Evolutionary conservation across 2,797 vertebrate species (phyloP).

Genomic region (Apogon hyalosoma): DNA sequence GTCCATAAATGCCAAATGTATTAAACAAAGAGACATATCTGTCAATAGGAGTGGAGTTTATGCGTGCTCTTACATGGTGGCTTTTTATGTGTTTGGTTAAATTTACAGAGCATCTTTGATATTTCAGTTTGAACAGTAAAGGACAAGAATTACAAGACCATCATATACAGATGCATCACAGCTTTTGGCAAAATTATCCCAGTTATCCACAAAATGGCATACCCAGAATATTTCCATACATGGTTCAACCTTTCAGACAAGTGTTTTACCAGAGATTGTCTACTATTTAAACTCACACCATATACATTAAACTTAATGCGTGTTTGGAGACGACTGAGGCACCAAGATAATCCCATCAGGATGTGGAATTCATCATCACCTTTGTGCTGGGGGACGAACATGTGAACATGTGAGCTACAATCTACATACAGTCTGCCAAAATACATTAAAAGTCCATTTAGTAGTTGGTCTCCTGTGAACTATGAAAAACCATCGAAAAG

Average conservation of each 20-base stretch:
- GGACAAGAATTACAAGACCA: slow-evolving; percentile 8
- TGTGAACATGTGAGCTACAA: slow-evolving; percentile 14
- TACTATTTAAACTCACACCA: slow-evolving; percentile 8
- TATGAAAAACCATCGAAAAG: slow-evolving; percentile 1
- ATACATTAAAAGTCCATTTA: slow-evolving; percentile 10
- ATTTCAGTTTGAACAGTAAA: neutral
- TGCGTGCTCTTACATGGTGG: too few relatives aligned
- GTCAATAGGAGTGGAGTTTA: too few relatives aligned
- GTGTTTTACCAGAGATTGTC: neutral
- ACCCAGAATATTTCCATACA: neutral
- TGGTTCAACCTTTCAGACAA: slow-evolving; percentile 3
- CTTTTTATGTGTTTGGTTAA: too few relatives aligned
- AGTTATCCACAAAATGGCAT: neutral
- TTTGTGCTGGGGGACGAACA: slow-evolving; percentile 12
- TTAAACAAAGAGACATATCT: too few relatives aligned
- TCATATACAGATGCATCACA: slow-evolving; percentile 9
- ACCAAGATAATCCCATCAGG: slow-evolving; percentile 23
- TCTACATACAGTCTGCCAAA: slow-evolving; percentile 25
- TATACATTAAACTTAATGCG: neutral
- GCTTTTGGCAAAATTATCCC: slow-evolving; percentile 20
- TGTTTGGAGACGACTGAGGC: slow-evolving; percentile 36
- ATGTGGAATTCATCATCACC: slow-evolving; percentile 16
- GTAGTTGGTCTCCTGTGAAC: slow-evolving; percentile 4
- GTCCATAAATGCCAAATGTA: too few relatives aligned
- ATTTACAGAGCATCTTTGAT: too few relatives aligned